These are phyloP conservation scores for Pemphredon lugubris DNA, from an alignment of 2,888 invertebrate genomes.

Conservation along the genomic window DNA sequence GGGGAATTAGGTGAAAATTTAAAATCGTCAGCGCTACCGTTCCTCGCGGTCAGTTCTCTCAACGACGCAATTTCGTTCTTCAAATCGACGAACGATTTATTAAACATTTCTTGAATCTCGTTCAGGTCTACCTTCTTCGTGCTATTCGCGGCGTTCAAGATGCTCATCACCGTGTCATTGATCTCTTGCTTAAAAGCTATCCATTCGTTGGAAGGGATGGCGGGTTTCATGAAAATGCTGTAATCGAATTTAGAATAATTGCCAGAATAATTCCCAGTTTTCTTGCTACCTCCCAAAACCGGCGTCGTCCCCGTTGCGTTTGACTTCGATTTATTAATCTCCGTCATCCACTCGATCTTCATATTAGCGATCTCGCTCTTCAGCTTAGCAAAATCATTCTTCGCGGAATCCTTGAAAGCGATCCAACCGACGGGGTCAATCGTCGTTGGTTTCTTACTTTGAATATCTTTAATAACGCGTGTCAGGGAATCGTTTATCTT, in stretches of 20 bases:
- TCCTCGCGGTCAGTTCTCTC: slow-evolving; percentile 17
- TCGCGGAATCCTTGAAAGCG: slow-evolving; percentile 45
- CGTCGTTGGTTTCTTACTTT: slow-evolving; percentile 38
- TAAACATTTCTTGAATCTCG: slow-evolving; percentile 51
- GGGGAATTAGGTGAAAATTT: neutral
- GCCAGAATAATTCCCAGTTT: neutral
- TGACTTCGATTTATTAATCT: neutral
- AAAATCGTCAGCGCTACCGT: neutral
- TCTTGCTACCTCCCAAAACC: neutral
- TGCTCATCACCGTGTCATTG: slow-evolving; percentile 59
- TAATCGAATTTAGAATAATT: slow-evolving; percentile 13
- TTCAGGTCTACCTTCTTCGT: slow-evolving; percentile 43
- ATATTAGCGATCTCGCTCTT: slow-evolving; percentile 50
- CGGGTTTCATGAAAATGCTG: slow-evolving; percentile 6
- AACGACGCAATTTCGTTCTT: slow-evolving; percentile 53
- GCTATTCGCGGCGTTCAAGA: slow-evolving; percentile 45
- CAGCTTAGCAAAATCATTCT: slow-evolving; percentile 57
- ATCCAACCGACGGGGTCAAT: slow-evolving; percentile 59
- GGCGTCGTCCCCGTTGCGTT: neutral
- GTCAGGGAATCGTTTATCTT: slow-evolving; percentile 51
- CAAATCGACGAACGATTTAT: slow-evolving; percentile 62
- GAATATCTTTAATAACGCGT: slow-evolving; percentile 43
- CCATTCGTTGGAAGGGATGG: slow-evolving; percentile 52
- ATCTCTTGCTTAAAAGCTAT: slow-evolving; percentile 59
- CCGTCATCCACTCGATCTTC: slow-evolving; percentile 49